These are phyloP conservation scores for Drosophila kanekoi DNA, from an alignment of 2,888 invertebrate species.

Conservation along the genomic window DNA sequence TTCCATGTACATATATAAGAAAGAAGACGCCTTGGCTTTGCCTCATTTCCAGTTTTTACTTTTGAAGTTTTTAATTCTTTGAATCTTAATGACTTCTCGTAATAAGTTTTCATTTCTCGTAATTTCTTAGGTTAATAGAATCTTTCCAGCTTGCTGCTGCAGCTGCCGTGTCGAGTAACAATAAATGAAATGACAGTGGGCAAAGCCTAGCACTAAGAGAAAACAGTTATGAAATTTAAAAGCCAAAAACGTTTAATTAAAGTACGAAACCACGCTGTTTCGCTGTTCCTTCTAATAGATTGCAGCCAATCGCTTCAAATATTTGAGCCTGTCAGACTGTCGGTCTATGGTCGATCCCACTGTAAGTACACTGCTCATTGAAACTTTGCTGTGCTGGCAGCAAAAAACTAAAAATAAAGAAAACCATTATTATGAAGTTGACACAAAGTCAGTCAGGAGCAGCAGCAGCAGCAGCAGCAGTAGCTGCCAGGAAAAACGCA, in stretches of 20 bases:
- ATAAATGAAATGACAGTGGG: constrained; percentile 62
- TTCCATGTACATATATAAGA: constrained; percentile 9
- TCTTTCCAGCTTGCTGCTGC: constrained; percentile 61
- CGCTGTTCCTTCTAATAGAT: too few relatives aligned
- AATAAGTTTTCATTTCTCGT: constrained; percentile 84
- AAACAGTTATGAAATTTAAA: neutral
- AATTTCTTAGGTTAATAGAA: constrained; percentile 82
- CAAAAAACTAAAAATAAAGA: constrained; percentile 22
- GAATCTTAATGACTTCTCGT: constrained; percentile 84
- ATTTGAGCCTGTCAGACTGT: constrained; percentile 1
- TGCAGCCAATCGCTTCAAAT: neutral
- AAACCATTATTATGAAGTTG: constrained; percentile 79
- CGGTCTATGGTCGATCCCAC: constrained; percentile 34
- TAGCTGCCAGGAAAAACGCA: constrained; percentile 56
- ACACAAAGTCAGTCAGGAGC: constrained; percentile 72
- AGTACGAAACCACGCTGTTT: neutral
- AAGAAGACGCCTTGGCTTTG: constrained; percentile 42
- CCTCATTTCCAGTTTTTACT: constrained; percentile 73
- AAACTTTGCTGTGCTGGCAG: constrained; percentile 56
- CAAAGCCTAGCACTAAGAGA: neutral
- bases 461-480: constrained; percentile 47
- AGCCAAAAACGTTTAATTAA: neutral
- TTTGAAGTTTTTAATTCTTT: constrained; percentile 81
- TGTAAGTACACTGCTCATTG: constrained; percentile 50
- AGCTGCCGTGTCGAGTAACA: constrained; percentile 50